A percentile compares a stretch with the other conserved stretches of the same genome.
Conservation (phyloP, 37 sponge, comb jelly and placozoan genomes). For the Beroe forskalii region DNA sequence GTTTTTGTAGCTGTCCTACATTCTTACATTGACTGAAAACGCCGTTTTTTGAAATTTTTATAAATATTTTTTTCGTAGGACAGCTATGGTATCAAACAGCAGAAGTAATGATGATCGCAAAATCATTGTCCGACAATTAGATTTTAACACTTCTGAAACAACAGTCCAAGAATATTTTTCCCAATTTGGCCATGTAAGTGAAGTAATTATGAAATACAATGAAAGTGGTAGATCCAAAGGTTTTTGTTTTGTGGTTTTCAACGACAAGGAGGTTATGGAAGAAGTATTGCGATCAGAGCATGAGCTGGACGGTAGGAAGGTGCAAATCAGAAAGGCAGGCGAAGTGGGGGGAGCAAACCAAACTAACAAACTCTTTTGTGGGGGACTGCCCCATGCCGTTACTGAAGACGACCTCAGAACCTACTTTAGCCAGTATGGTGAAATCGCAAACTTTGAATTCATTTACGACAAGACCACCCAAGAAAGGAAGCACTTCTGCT, state of each 20-base stretch:
- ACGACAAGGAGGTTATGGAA: neutral
- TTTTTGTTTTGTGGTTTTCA: slow-evolving; percentile 63
- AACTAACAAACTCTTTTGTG: slow-evolving; percentile 50
- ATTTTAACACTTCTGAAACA: slow-evolving; percentile 51
- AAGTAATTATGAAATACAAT: slow-evolving; percentile 49
- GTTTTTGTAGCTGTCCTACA: slow-evolving; percentile 20
- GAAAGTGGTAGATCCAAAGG: slow-evolving; percentile 52
- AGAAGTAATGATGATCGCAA: slow-evolving; percentile 22
- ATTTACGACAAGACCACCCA: slow-evolving; percentile 46
- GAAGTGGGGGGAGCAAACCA: neutral
- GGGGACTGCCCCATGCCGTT: slow-evolving; percentile 43
- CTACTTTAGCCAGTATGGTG: slow-evolving; percentile 28
- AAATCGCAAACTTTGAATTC: slow-evolving; percentile 27
- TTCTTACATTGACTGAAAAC: neutral
- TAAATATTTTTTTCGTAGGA: slow-evolving; percentile 50
- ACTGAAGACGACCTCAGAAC: slow-evolving; percentile 51
- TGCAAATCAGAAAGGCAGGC: slow-evolving; percentile 6
- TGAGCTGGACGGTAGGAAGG: slow-evolving; percentile 13
- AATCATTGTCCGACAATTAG: slow-evolving; percentile 63
- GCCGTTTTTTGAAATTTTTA: neutral
- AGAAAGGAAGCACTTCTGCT: slow-evolving; percentile 40
- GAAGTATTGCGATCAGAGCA: neutral
- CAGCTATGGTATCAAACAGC: slow-evolving; percentile 54
- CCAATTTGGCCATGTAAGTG: slow-evolving; percentile 38
- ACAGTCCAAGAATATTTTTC: slow-evolving; percentile 52